Percentiles rank a stretch among this genome's conserved stretches.
phyloP scores from a whole-genome alignment of 1,140 invertebrate species.

The Caenorhabditis remanei region DNA sequence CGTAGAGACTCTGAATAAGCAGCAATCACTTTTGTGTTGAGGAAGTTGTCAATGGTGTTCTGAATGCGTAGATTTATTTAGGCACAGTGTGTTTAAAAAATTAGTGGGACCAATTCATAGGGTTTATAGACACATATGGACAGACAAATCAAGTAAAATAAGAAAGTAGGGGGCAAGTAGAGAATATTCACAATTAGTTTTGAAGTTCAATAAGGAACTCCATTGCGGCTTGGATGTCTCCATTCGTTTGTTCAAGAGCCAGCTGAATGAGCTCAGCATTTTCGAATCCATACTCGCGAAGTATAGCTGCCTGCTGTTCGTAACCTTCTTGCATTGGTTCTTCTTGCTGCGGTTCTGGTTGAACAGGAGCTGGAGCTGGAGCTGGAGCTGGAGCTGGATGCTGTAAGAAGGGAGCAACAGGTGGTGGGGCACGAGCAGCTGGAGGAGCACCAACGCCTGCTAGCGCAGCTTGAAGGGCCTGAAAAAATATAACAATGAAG shows the following conservation, averaged over 20 bases:
- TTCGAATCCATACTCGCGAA: slow-evolving; percentile 25
- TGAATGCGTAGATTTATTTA: too few species aligned
- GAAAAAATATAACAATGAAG: not conserved
- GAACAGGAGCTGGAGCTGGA: not conserved
- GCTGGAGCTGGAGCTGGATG: not conserved
- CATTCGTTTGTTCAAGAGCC: slow-evolving; percentile 11
- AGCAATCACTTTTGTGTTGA: not conserved
- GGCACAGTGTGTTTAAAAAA: too few species aligned
- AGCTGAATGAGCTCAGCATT: not conserved
- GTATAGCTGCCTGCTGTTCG: not conserved
- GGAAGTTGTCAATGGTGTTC: not conserved
- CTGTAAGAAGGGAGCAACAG: not conserved
- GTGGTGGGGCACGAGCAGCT: not conserved
- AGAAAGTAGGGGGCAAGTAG: not conserved
- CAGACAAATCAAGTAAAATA: not conserved
- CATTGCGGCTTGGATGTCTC: not conserved
- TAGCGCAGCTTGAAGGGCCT: slow-evolving; percentile 6
- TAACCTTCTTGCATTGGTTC: slow-evolving; percentile 39
- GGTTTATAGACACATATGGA: not conserved
- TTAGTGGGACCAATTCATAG: too few species aligned
- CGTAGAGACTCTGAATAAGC: not conserved
- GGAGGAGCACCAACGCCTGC: not conserved
- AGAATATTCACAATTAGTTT: not conserved
- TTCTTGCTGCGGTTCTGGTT: not conserved
- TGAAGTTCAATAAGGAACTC: slow-evolving; percentile 32